These are phyloP conservation scores for Rhopalosiphum padi DNA, from an alignment of 1,140 invertebrate species.

Conservation along the genomic window DNA sequence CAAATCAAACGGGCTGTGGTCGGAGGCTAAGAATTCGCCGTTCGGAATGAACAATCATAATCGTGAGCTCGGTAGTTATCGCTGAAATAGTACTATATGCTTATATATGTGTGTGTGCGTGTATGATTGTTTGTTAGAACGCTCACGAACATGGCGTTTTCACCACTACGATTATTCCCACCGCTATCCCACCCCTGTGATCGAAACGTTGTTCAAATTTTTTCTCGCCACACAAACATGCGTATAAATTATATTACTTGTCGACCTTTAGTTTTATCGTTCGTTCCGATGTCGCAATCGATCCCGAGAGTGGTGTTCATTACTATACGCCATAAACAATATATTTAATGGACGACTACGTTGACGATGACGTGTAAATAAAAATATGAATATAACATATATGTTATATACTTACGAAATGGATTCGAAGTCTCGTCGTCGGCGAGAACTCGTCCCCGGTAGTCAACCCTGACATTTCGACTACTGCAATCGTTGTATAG, in stretches of 20 bases:
- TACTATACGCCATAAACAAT: background rate
- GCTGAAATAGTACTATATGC: background rate
- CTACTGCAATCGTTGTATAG: conserved; percentile 71
- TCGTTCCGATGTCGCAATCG: background rate
- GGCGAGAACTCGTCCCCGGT: conserved; percentile 67
- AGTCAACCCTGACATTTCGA: conserved; percentile 67
- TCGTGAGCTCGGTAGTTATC: background rate
- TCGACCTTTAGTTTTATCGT: background rate
- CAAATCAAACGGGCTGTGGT: background rate
- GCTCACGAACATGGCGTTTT: background rate
- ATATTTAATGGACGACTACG: background rate
- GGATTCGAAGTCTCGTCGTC: conserved; percentile 63
- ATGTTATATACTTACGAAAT: conserved; percentile 65
- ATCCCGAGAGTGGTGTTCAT: background rate
- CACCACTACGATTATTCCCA: background rate
- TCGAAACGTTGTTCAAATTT: background rate
- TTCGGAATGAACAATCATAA: background rate
- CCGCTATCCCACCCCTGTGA: background rate
- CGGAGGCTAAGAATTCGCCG: background rate
- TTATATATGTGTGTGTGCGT: background rate
- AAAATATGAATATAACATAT: background rate
- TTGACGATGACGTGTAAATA: background rate
- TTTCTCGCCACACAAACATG: background rate
- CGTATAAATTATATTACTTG: background rate
- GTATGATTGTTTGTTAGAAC: background rate